phyloP scores from a whole-genome alignment of 2,888 invertebrate species.

The Lasius fuliginosus region DNA sequence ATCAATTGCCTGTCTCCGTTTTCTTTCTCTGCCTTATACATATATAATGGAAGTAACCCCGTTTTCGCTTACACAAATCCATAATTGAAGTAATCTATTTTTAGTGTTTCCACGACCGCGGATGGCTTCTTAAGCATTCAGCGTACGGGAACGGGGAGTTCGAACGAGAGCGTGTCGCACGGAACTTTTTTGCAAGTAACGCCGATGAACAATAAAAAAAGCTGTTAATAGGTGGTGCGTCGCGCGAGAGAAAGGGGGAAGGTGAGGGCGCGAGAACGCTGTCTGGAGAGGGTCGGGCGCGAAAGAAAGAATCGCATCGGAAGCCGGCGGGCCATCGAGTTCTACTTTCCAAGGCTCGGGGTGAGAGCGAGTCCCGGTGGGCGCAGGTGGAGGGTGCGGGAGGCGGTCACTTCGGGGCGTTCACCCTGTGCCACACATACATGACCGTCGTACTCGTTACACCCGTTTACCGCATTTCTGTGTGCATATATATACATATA shows the following conservation, averaged over 20 bases:
- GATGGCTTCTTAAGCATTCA: background rate
- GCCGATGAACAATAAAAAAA: slow-evolving; percentile 57
- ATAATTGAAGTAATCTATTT: slow-evolving; percentile 40
- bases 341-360: slow-evolving; percentile 72
- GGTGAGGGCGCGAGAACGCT: slow-evolving; percentile 13
- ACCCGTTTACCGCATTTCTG: slow-evolving; percentile 55
- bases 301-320: slow-evolving; percentile 62
- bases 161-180: background rate
- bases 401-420: slow-evolving; percentile 81
- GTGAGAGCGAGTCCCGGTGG: slow-evolving; percentile 47
- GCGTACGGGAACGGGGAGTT: background rate
- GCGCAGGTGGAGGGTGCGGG: slow-evolving; percentile 75
- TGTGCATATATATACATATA: slow-evolving; percentile 38
- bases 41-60: slow-evolving; percentile 33
- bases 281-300: slow-evolving; percentile 49
- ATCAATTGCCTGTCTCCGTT: background rate
- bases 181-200: slow-evolving; percentile 18
- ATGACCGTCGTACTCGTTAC: slow-evolving; percentile 78
- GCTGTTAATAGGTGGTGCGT: slow-evolving; percentile 46
- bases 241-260: background rate
- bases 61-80: slow-evolving; percentile 26
- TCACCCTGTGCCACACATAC: slow-evolving; percentile 75
- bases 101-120: slow-evolving; percentile 7
- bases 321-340: slow-evolving; percentile 66
- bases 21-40: slow-evolving; percentile 15